A percentile compares a stretch with the other conserved stretches of the same genome.
Evolutionary conservation across 2,797 vertebrate genomes (phyloP).

Genomic region (Hephaestus fuliginosus): DNA sequence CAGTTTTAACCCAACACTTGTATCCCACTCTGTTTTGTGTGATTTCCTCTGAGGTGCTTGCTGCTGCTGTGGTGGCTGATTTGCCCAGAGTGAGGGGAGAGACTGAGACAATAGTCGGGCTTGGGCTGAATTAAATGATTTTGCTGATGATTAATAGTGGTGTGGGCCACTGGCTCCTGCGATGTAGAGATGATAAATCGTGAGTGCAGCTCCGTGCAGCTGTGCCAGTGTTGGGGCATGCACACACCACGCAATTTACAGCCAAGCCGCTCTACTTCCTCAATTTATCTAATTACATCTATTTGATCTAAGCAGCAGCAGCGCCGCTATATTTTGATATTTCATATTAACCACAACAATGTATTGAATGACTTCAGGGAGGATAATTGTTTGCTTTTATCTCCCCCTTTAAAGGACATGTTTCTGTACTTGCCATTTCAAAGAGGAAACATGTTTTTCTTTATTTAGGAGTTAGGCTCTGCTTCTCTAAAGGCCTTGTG

Average conservation of each 20-base stretch:
- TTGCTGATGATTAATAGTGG: slow-evolving; percentile 87
- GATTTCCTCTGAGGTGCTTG: slow-evolving; percentile 68
- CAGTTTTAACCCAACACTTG: slow-evolving; percentile 58
- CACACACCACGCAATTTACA: slow-evolving; percentile 82
- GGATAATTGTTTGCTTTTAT: slow-evolving; percentile 41
- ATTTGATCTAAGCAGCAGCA: slow-evolving; percentile 74
- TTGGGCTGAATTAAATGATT: slow-evolving; percentile 86
- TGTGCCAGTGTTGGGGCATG: slow-evolving; percentile 84
- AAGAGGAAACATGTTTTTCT: slow-evolving; percentile 48
- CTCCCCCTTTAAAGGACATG: slow-evolving; percentile 39
- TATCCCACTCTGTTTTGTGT: slow-evolving; percentile 56
- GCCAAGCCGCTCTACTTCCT: slow-evolving; percentile 77
- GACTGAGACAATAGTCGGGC: slow-evolving; percentile 84
- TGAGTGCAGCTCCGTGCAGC: slow-evolving; percentile 82
- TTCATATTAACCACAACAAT: slow-evolving; percentile 66
- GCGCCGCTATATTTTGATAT: slow-evolving; percentile 72
- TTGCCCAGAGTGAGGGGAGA: slow-evolving; percentile 75
- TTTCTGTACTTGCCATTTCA: slow-evolving; percentile 53
- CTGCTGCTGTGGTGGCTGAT: slow-evolving; percentile 75
- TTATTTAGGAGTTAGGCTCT: slow-evolving; percentile 29
- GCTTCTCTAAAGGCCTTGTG: slow-evolving; percentile 25
- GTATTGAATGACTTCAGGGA: slow-evolving; percentile 46
- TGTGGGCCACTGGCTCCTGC: slow-evolving; percentile 83
- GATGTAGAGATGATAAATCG: slow-evolving; percentile 87
- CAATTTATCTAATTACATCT: slow-evolving; percentile 85